Base-by-base conservation (phyloP, 2,888 invertebrate genomes). In the Micoletzkya japonica region DNA sequence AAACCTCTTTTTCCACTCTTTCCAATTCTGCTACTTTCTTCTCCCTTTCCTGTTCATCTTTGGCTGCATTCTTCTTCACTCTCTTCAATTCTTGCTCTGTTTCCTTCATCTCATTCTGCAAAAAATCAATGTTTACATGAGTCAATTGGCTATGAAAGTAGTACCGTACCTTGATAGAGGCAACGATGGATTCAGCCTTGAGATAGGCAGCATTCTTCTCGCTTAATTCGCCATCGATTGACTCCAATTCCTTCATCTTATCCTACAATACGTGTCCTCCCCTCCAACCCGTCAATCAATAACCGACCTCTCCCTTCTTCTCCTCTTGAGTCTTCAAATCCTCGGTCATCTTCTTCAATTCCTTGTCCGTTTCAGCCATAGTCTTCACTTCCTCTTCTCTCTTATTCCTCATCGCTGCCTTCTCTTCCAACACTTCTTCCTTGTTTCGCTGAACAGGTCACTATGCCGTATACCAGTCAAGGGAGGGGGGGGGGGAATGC, bases 381-480 rank as follows among this genome's bases (percentile, higher is more conserved):
- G 36, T 50, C 10, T 52, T 36, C 7, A 10, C 28, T 17, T 26
- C 26, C 34, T 64, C 34, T 34, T n/a, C 32, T n/a, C 6, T 64
- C 34, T 67, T 74, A 56, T 90, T 90, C 26, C 87, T 86, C 36
- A 87, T 87, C 52, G 91, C 91, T 59, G 86, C 86, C 1, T 89
- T 86, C 70, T 89, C 87, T 79, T 89, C 89, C 10, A 86, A 85
- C 67, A 89, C 87, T 34, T 91, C 90, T 39, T 90, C 89, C 70
- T 60, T 28, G 83, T 85, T 71, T 14, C 72, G 68, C 63, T 44
- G 73, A 60, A 61, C 7, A 10, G 7, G 39, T 39, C 39, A 67
- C 24, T 60, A 57, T 54, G 72, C 67, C 14, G 69, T 44, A 2
- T 59, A 50, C 10, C 87, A 86, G 28, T 28, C 56, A 20, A 50